These are phyloP conservation scores for Drosophila setifemur DNA, from an alignment of 1,140 invertebrate genomes.

Conservation along the genomic window DNA sequence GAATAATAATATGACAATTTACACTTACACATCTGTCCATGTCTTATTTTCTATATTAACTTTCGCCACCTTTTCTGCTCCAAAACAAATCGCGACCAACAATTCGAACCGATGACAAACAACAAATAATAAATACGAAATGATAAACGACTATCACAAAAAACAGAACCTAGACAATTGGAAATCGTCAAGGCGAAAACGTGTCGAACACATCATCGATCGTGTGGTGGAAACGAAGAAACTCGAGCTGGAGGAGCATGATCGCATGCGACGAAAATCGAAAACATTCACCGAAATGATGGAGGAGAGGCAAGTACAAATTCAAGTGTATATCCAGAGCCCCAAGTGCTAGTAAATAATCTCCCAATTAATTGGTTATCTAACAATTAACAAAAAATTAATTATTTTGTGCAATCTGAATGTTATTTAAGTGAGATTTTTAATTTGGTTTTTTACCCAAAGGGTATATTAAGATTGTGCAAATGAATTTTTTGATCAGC, in stretches of 20 bases:
- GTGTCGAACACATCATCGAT: conserved; percentile 94
- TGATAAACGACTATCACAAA: conserved; percentile 12
- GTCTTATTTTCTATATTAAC: conserved; percentile 64
- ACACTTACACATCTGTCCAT: conserved; percentile 44
- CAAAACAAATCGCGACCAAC: conserved; percentile 32
- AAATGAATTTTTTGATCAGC: too few relatives aligned
- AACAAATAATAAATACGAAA: conserved; percentile 14
- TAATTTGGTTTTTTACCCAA: too few relatives aligned
- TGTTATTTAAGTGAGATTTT: too few relatives aligned
- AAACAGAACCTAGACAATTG: conserved; percentile 95
- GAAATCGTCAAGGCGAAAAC: conserved; percentile 95
- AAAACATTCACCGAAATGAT: conserved; percentile 98
- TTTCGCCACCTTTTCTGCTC: conserved; percentile 55
- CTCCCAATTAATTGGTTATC: too few relatives aligned
- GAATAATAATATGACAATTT: conserved; percentile 27
- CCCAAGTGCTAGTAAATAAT: not conserved
- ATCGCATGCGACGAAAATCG: conserved; percentile 87
- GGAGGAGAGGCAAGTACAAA: conserved; percentile 89
- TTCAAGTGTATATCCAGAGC: not conserved
- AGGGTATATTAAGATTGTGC: too few relatives aligned
- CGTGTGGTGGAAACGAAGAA: conserved; percentile 94
- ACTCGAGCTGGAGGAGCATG: conserved; percentile 90
- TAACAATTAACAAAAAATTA: too few relatives aligned
- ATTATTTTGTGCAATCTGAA: too few relatives aligned
- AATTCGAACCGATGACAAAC: conserved; percentile 28